A percentile compares a stretch with the other conserved stretches of the same genome.
Conservation (phyloP, 2,797 vertebrate genomes). For the Gambusia yucatana region DNA sequence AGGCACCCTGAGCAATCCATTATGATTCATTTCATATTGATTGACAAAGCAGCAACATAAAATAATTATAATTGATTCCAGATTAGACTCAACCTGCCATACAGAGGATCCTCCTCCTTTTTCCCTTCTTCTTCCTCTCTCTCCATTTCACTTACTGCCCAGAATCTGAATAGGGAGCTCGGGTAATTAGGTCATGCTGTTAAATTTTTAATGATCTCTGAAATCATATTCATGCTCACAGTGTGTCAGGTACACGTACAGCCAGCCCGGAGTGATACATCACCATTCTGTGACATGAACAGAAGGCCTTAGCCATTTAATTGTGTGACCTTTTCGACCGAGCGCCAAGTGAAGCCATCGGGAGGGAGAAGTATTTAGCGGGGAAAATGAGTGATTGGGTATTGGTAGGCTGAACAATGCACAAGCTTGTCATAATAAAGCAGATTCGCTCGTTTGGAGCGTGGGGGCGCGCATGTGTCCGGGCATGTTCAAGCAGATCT, state of each 20-base stretch:
- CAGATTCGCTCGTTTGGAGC: slow-evolving; percentile 49
- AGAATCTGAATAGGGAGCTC: slow-evolving; percentile 84
- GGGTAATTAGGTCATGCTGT: slow-evolving; percentile 88
- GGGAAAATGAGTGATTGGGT: slow-evolving; percentile 76
- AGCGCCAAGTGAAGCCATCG: slow-evolving; percentile 71
- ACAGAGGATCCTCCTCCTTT: slow-evolving; percentile 69
- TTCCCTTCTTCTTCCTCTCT: slow-evolving; percentile 48
- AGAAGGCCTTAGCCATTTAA: slow-evolving; percentile 85
- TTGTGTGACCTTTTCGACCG: slow-evolving; percentile 86
- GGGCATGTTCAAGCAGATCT: slow-evolving; percentile 24
- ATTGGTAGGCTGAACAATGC: slow-evolving; percentile 73
- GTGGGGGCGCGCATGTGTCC: slow-evolving; percentile 8
- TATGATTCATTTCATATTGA: slow-evolving; percentile 77
- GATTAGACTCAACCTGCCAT: slow-evolving; percentile 72
- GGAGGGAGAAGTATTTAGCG: slow-evolving; percentile 77
- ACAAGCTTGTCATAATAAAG: slow-evolving; percentile 76
- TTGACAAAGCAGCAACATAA: slow-evolving; percentile 83
- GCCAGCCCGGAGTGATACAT: slow-evolving; percentile 83
- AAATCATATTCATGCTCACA: slow-evolving; percentile 87
- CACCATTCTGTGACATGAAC: slow-evolving; percentile 84
- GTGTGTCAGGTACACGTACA: slow-evolving; percentile 83
- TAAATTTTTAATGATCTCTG: slow-evolving; percentile 89
- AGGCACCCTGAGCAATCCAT: slow-evolving; percentile 75
- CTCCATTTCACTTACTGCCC: slow-evolving; percentile 76
- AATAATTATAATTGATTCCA: slow-evolving; percentile 86